A percentile compares a stretch with the other conserved stretches of the same genome.
Conservation (phyloP, 35 echinoderm and acorn worm species). For the Holothuria glaberrima region DNA sequence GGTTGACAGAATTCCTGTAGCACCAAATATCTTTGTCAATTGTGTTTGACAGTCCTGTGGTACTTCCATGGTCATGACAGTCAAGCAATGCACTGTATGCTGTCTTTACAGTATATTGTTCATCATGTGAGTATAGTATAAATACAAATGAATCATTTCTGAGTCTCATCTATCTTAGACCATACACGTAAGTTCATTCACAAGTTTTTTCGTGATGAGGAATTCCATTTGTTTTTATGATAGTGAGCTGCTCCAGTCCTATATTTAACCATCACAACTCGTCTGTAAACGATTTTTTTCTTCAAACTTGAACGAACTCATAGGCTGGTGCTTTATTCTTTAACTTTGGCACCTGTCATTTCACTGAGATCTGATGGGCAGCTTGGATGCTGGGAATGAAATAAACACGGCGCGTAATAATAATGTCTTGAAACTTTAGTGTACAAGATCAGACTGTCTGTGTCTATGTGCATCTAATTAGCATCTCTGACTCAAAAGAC, state of each 20-base stretch:
- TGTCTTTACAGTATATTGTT: too few species aligned
- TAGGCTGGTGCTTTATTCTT: not conserved
- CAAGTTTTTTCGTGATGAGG: not conserved
- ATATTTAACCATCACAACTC: slow-evolving; percentile 31
- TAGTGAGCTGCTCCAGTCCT: not conserved
- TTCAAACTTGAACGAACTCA: not conserved
- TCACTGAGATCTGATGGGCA: slow-evolving; percentile 17
- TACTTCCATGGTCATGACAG: too few species aligned
- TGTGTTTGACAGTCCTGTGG: too few species aligned
- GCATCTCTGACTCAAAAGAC: slow-evolving; percentile 12
- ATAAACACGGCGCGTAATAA: not conserved
- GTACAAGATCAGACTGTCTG: slow-evolving; percentile 1
- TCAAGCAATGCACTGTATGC: too few species aligned
- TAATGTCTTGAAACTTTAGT: too few species aligned
- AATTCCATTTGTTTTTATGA: not conserved
- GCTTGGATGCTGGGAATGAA: slow-evolving; percentile 10
- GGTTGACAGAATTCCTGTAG: too few species aligned
- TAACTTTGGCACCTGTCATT: slow-evolving; percentile 26
- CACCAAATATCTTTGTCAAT: too few species aligned
- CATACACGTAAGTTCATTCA: slow-evolving; percentile 7
- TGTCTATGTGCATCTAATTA: slow-evolving; percentile 51
- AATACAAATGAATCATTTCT: too few species aligned
- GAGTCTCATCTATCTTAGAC: too few species aligned
- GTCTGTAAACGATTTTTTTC: slow-evolving; percentile 29
- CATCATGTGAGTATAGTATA: too few species aligned